A percentile compares a stretch with the other conserved stretches of the same genome.
phyloP scores from a whole-genome alignment of 1,140 invertebrate species.

The Drosophila dunni region DNA sequence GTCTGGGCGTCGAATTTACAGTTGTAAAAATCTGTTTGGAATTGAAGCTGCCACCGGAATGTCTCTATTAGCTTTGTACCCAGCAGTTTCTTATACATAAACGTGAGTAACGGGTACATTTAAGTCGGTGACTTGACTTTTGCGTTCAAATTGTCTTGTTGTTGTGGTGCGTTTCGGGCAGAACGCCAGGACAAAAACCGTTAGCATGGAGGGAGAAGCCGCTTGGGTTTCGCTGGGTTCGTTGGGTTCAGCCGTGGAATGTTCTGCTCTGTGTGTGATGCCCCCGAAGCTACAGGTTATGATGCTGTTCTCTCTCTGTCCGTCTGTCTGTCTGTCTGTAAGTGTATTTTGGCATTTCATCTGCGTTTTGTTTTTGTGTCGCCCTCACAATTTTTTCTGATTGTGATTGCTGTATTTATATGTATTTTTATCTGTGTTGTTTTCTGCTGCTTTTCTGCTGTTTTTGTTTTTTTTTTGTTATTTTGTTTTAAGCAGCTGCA shows the following conservation, averaged over 20 bases:
- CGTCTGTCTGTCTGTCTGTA: slow-evolving; percentile 31
- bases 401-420: slow-evolving; percentile 48
- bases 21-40: too few relatives aligned
- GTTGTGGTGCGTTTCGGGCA: slow-evolving; percentile 36
- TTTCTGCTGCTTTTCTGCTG: slow-evolving; percentile 17
- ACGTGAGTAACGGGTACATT: too few relatives aligned
- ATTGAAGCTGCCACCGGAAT: too few relatives aligned
- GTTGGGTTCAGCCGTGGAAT: slow-evolving; percentile 14
- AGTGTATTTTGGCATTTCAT: slow-evolving; percentile 59
- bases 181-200: slow-evolving; percentile 20
- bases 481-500: slow-evolving; percentile 64
- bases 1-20: background rate
- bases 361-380: slow-evolving; percentile 59
- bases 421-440: slow-evolving; percentile 22
- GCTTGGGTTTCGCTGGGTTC: slow-evolving; percentile 7
- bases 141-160: slow-evolving; percentile 7
- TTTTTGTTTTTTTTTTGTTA: slow-evolving; percentile 19
- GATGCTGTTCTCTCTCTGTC: slow-evolving; percentile 49
- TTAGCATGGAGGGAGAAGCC: background rate
- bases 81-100: too few relatives aligned
- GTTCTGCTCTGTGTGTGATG: slow-evolving; percentile 46
- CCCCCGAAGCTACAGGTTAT: slow-evolving; percentile 79
- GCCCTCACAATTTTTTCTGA: slow-evolving; percentile 68
- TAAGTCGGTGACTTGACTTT: too few relatives aligned
- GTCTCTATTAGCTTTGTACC: too few relatives aligned